Evolutionary conservation across 2,113 vertebrate species (phyloP).

Genomic region (Vulpes vulpes): DNA sequence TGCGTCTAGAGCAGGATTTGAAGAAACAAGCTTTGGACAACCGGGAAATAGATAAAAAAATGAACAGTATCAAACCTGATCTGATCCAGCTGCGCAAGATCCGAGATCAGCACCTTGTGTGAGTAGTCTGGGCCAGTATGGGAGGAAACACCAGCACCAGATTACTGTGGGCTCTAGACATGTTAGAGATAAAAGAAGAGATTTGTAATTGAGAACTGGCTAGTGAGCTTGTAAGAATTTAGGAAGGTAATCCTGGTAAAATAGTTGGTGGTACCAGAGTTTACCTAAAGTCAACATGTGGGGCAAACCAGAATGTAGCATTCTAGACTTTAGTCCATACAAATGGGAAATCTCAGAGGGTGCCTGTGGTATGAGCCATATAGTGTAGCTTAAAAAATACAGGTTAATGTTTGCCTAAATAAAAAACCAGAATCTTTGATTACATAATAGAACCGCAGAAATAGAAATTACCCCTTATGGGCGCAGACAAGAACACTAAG

Average conservation of each 20-base stretch:
- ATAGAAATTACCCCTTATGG: constrained; percentile 12
- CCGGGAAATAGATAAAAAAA: constrained; percentile 97
- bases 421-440: constrained; percentile 30
- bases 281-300: background rate
- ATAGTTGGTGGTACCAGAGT: background rate
- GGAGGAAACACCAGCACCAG: background rate
- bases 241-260: background rate
- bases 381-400: background rate
- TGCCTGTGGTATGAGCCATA: background rate
- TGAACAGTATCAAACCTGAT: constrained; percentile 97
- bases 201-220: constrained; percentile 7
- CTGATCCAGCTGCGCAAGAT: constrained; percentile 97
- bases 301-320: background rate
- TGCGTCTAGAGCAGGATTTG: constrained; percentile 96
- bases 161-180: background rate
- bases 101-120: constrained; percentile 98
- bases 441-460: constrained; percentile 54
- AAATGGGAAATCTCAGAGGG: constrained; percentile 5
- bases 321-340: background rate
- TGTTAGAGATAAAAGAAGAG: background rate
- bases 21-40: constrained; percentile 97
- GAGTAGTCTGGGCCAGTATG: constrained; percentile 81
- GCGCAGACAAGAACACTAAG: background rate
- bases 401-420: constrained; percentile 42
- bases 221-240: constrained; percentile 60